Conservation (phyloP, 2,113 vertebrate genomes). For the Ia io region DNA sequence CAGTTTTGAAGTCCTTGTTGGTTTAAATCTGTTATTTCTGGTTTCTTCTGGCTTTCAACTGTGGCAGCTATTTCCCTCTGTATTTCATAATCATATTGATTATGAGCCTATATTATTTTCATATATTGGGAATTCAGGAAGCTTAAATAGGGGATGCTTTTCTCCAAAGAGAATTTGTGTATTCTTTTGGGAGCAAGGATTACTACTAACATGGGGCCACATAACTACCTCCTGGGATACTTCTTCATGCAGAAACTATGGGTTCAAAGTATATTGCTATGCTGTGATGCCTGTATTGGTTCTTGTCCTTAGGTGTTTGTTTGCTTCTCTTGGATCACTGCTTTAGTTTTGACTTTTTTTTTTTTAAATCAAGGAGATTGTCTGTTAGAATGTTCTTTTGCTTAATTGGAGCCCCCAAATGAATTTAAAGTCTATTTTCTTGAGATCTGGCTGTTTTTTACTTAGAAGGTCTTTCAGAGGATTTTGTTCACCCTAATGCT, state of each 20-base stretch:
- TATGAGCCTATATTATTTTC: background rate
- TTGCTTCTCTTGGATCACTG: background rate
- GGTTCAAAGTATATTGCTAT: background rate
- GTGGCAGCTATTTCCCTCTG: background rate
- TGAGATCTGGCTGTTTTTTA: background rate
- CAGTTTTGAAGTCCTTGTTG: background rate
- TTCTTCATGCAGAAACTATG: background rate
- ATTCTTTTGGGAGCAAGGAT: background rate
- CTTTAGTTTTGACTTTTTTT: background rate
- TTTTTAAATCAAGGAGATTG: background rate
- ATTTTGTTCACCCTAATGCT: background rate
- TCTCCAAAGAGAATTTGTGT: background rate
- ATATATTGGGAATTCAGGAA: background rate
- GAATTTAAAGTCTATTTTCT: background rate
- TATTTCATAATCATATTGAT: background rate
- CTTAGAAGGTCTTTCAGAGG: background rate
- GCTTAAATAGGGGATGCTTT: background rate
- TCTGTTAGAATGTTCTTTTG: background rate
- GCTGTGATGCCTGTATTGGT: background rate
- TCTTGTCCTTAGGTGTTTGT: background rate
- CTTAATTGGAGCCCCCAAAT: background rate
- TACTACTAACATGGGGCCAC: background rate
- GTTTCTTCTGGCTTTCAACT: background rate
- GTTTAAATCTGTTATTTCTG: background rate
- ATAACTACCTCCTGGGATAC: background rate